Base-by-base conservation (phyloP, 2,888 invertebrate species). In the Busseola fusca region DNA sequence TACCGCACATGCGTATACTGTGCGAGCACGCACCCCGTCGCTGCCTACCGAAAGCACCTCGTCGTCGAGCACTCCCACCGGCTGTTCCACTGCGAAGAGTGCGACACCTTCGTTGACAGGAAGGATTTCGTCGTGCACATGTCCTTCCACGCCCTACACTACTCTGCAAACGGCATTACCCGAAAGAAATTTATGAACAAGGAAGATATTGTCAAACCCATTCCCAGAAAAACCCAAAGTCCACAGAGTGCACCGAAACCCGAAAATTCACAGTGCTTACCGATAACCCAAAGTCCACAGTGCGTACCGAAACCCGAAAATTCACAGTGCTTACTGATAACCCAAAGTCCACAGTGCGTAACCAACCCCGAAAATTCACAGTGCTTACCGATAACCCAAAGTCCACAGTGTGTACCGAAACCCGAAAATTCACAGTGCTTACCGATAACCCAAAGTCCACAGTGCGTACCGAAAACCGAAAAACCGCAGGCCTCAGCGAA, bases 51-150 rank as follows among this genome's bases (percentile, higher is more conserved):
- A 34, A 85, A 88, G 12, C 96, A 95, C 82, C 80, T 94, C 54
- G 76, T 90, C 50, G 78, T 86, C 37, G 81, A 79, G 3, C 95
- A 95, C 84, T 82, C 87, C 3, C 88, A 91, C 57, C 80, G 86
- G 40, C 85, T 95, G 72, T 94, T 95, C 86, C 92, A 91, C 73
- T 96, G 96, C 86, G 92, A 92, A 64, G 90, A 93, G 58, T 95
- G 96, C 86, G 87, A 91, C 76, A 81, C 86, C 12, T 93, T 91
- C 83, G 86, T 93, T 54, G 90, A 92, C 74, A 84, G 89, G 40
- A 89, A 86, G 45, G 88, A 91, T 52, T 90, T 95, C 65, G 84
- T 93, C 12, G 64, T 84, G 4, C 96, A 96, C 87, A 92, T 95
- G 93, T 89, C 92, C 10, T 75, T 84, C 4, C 95, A 95, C 83